A percentile compares a stretch with the other conserved stretches of the same genome.
Evolutionary conservation across 2,888 invertebrate species (phyloP).

Genomic region (Cabera pusaria): DNA sequence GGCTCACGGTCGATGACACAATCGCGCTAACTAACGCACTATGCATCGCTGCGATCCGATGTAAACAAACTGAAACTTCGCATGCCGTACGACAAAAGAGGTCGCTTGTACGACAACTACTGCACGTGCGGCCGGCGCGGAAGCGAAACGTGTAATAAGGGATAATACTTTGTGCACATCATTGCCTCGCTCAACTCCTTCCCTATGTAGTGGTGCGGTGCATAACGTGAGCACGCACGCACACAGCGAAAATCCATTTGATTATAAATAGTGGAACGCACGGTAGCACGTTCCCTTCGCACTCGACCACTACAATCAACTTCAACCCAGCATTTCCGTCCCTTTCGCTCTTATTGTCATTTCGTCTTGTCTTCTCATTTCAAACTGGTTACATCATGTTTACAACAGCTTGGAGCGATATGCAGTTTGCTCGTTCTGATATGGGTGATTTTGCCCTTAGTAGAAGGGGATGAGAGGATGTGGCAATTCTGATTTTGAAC

Average conservation of each 20-base stretch:
- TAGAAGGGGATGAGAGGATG: constrained; percentile 51
- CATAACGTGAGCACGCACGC: constrained; percentile 73
- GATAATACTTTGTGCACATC: constrained; percentile 81
- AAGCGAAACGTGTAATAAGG: constrained; percentile 80
- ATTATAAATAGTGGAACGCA: constrained; percentile 83
- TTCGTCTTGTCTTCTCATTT: constrained; percentile 51
- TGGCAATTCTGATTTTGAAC: constrained; percentile 49
- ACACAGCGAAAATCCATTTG: constrained; percentile 68
- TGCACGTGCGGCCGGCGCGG: constrained; percentile 75
- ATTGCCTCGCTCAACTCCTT: constrained; percentile 69
- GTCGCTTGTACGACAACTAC: constrained; percentile 65
- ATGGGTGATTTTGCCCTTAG: constrained; percentile 38
- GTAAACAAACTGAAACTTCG: constrained; percentile 76
- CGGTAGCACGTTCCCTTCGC: constrained; percentile 82
- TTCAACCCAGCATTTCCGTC: constrained; percentile 57
- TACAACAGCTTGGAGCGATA: constrained; percentile 51
- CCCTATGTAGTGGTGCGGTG: constrained; percentile 66
- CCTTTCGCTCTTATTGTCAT: constrained; percentile 42
- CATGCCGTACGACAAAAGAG: constrained; percentile 71
- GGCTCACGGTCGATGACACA: constrained; percentile 75
- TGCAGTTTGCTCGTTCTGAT: constrained; percentile 57
- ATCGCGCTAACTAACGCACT: constrained; percentile 72
- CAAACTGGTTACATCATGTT: constrained; percentile 74
- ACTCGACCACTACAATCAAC: constrained; percentile 75
- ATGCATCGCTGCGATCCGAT: constrained; percentile 69